Evolutionary conservation across 53 echinoderm and acorn worm species (phyloP).

Genomic region (Hippasteria phrygiana): DNA sequence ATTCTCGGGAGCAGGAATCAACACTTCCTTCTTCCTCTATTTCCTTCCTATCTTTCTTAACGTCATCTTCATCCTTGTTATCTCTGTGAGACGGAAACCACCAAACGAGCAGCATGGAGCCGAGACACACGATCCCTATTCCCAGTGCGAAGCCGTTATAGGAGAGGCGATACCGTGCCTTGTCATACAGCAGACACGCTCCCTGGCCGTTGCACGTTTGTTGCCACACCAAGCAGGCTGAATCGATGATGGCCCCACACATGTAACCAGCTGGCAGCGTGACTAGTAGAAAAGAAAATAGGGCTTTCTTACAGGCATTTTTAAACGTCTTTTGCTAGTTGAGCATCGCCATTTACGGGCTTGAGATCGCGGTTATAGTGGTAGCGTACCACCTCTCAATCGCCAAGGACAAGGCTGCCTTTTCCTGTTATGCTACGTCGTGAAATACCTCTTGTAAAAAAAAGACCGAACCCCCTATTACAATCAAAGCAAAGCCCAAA

Average conservation of each 20-base stretch:
- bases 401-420: too few relatives aligned
- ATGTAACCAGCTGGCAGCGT: background rate
- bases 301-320: too few relatives aligned
- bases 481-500: background rate
- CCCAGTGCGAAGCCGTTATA: slow-evolving; percentile 6
- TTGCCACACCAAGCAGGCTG: slow-evolving; percentile 12
- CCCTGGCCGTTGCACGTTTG: slow-evolving; percentile 7
- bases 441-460: too few relatives aligned
- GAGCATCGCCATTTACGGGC: too few relatives aligned
- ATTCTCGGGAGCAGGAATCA: too few relatives aligned
- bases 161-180: background rate
- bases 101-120: background rate
- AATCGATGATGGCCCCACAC: slow-evolving; percentile 3
- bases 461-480: too few relatives aligned
- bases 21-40: too few relatives aligned
- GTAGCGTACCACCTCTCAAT: too few relatives aligned
- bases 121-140: background rate
- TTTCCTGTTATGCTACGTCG: too few relatives aligned
- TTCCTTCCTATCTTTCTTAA: background rate
- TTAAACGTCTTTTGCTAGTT: too few relatives aligned
- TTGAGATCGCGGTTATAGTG: too few relatives aligned
- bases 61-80: background rate
- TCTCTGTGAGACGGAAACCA: background rate
- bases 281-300: background rate
- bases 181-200: slow-evolving; percentile 17